phyloP scores from a whole-genome alignment of 30 jellyfish, hydroid and myxozoan species.

The Turritopsis dohrnii region DNA sequence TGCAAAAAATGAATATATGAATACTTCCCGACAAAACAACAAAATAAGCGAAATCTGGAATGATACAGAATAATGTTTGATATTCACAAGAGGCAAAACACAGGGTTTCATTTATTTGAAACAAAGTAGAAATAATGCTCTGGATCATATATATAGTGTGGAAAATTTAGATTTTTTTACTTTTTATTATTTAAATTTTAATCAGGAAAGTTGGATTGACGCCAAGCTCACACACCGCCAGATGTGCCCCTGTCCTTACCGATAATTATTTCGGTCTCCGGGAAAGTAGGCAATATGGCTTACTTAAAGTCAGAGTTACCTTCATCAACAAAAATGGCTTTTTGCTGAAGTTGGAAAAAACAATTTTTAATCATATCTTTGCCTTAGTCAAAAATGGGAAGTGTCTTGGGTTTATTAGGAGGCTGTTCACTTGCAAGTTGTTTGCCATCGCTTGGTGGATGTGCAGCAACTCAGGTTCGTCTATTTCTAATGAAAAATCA shows the following conservation, averaged over 20 bases:
- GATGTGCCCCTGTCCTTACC: not conserved
- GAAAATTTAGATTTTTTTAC: too few species aligned
- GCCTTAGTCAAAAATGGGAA: slow-evolving; percentile 44
- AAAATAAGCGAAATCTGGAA: too few species aligned
- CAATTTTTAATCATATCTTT: not conserved
- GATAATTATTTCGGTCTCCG: not conserved
- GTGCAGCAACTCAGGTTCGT: slow-evolving; percentile 22
- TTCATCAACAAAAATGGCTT: slow-evolving; percentile 11
- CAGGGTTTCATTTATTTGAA: too few species aligned
- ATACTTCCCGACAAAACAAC: too few species aligned
- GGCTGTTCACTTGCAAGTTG: slow-evolving; percentile 67
- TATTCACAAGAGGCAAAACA: too few species aligned
- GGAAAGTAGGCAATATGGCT: not conserved
- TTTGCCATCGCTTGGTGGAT: slow-evolving; percentile 50
- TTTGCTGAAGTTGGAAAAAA: not conserved
- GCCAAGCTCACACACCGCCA: not conserved
- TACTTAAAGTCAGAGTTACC: slow-evolving; percentile 1
- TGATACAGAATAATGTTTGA: too few species aligned
- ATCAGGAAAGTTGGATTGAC: not conserved
- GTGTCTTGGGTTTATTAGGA: slow-evolving; percentile 52
- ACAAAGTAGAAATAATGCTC: too few species aligned
- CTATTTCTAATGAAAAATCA: too few species aligned
- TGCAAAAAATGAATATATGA: too few species aligned
- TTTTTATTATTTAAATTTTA: too few species aligned
- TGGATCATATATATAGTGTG: too few species aligned